Evolutionary conservation across 2,888 invertebrate species (phyloP).

Genomic region (Pollenia amentaria): DNA sequence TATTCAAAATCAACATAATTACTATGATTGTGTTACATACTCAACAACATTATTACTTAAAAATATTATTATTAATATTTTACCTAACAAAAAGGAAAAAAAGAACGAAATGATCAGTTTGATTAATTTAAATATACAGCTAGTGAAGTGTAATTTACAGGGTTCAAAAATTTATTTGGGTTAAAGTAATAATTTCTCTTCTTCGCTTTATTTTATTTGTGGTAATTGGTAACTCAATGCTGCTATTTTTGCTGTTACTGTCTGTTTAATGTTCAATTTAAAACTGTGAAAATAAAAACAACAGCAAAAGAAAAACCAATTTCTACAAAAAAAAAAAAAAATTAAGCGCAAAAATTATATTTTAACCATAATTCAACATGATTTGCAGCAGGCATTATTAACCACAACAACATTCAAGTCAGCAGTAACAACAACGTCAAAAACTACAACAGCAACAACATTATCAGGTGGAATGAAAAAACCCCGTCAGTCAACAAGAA

Average conservation of each 20-base stretch:
- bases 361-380: constrained; percentile 73
- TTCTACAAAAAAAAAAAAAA: neutral
- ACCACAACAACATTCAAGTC: constrained; percentile 61
- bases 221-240: constrained; percentile 41
- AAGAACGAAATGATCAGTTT: constrained; percentile 51
- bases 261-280: constrained; percentile 58
- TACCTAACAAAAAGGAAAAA: neutral
- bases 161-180: constrained; percentile 68
- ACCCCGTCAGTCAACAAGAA: constrained; percentile 5
- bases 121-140: constrained; percentile 57
- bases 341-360: constrained; percentile 62
- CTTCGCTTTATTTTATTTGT: constrained; percentile 12
- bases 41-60: neutral
- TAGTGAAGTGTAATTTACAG: constrained; percentile 34
- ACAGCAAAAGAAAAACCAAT: neutral
- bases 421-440: constrained; percentile 33
- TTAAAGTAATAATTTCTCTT: constrained; percentile 71
- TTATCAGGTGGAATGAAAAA: constrained; percentile 17
- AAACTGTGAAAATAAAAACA: constrained; percentile 62
- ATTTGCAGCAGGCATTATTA: constrained; percentile 71
- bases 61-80: constrained; percentile 16
- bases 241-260: constrained; percentile 23
- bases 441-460: constrained; percentile 36
- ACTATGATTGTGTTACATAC: constrained; percentile 3
- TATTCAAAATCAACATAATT: constrained; percentile 7